Conservation (phyloP, 2,888 invertebrate genomes). For the Entomobrya proxima region DNA sequence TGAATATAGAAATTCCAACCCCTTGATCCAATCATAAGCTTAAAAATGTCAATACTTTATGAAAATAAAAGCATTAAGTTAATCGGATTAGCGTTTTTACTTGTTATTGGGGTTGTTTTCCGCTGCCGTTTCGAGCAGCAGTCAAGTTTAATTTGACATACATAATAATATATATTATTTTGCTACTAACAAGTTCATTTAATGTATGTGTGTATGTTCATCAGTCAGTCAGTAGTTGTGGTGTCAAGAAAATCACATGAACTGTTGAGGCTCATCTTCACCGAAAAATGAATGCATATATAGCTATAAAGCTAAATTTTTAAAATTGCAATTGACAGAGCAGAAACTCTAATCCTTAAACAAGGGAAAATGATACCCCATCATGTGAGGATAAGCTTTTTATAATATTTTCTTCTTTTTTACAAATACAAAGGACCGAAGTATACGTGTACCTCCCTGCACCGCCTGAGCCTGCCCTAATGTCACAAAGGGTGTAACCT, state of each 20-base stretch:
- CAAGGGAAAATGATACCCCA: conserved; percentile 58
- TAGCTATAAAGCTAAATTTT: conserved; percentile 27
- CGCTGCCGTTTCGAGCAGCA: background rate
- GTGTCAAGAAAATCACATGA: background rate
- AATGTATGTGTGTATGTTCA: background rate
- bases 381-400: conserved; percentile 68
- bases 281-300: background rate
- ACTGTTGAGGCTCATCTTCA: background rate
- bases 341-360: conserved; percentile 51
- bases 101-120: background rate
- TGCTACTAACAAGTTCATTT: conserved; percentile 18
- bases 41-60: conserved; percentile 38
- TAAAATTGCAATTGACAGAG: conserved; percentile 57
- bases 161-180: background rate
- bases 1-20: conserved; percentile 36
- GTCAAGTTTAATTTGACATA: conserved; percentile 34
- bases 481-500: conserved; percentile 75
- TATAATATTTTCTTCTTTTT: conserved; percentile 54
- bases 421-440: conserved; percentile 67
- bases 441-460: conserved; percentile 69
- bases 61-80: conserved; percentile 37
- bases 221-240: background rate
- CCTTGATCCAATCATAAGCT: conserved; percentile 22
- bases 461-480: conserved; percentile 75
- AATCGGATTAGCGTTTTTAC: conserved; percentile 56